Evolutionary conservation across 2,113 vertebrate species (phyloP), one percentile per base, ranked within the genome.

Genomic region (Catharus minimus): DNA sequence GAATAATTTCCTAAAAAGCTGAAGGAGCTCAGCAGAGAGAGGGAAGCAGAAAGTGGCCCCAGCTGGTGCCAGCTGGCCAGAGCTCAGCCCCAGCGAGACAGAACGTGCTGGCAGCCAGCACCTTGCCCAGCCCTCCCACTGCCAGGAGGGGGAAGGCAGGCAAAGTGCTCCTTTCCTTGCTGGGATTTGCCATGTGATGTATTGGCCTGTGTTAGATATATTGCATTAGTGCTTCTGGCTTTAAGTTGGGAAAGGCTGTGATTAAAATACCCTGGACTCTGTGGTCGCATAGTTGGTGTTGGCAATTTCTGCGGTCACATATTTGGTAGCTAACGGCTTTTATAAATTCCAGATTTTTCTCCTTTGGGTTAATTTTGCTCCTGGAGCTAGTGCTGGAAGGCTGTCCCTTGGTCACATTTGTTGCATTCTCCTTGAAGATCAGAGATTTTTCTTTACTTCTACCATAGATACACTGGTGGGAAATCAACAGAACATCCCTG

Each of bases 281-380:
- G 86, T 50, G 92, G 78, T 80, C 14, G 5, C 78, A 41, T 38
- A 88, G 91, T 84, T 94, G 94, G 78, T 86, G 88, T 91, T 95
- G 94, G 92, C 95, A 93, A 72, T 90, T 95, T 86, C 94, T 92
- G 91, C 39, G 95, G 88, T 89, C 49, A 3, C 87, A 81, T 94
- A 92, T 85, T 97, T 95, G 86, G 90, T 95, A 95, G 93, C 76
- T 91, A 90, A 95, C 79, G 71, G 86, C 90, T 85, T 84, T 94
- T 88, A 92, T 94, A 69, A 80, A 68, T 85, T 94, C 94, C 95
- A 96, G 91, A 82, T 88, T 96, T 95, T 87, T 53, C 50, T 93
- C 53, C 73, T 92, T 32, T 46, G 82, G 67, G 85, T 69, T 88
- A 83, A 79, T 65, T 88, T 62, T 65, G 46, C 33, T 52, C 73